These are phyloP conservation scores for Chaetoderma sp. DNA, from an alignment of 2,888 invertebrate genomes.

Conservation along the genomic window DNA sequence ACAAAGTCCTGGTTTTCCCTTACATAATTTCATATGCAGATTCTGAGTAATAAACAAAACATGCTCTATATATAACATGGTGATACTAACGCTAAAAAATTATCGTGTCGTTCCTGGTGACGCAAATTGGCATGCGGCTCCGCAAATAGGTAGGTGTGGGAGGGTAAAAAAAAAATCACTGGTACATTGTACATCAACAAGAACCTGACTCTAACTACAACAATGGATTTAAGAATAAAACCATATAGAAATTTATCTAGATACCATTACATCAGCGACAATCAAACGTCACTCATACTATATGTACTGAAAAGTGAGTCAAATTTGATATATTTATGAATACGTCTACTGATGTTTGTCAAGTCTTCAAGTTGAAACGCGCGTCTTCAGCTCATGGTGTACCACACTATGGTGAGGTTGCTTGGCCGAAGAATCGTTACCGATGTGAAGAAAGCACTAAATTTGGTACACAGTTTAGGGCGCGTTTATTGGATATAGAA, in stretches of 20 bases:
- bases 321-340: too few relatives aligned
- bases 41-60: neutral
- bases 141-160: neutral
- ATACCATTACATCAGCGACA: neutral
- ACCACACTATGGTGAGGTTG: too few relatives aligned
- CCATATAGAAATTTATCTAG: constrained; percentile 2
- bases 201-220: neutral
- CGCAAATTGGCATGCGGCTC: neutral
- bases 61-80: neutral
- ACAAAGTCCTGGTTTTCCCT: constrained; percentile 79
- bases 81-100: neutral
- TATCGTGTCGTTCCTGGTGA: neutral
- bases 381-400: too few relatives aligned
- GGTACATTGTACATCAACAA: neutral
- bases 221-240: neutral
- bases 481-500: too few relatives aligned
- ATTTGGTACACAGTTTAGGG: too few relatives aligned
- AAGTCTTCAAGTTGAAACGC: too few relatives aligned
- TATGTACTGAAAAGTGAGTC: too few relatives aligned
- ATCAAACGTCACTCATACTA: too few relatives aligned
- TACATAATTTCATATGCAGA: constrained; percentile 5
- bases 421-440: too few relatives aligned
- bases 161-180: neutral
- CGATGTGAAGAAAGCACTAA: too few relatives aligned
- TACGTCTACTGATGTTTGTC: too few relatives aligned